These are phyloP conservation scores for Peromyscus californicus DNA, from an alignment of 2,113 vertebrate genomes.

Conservation along the genomic window DNA sequence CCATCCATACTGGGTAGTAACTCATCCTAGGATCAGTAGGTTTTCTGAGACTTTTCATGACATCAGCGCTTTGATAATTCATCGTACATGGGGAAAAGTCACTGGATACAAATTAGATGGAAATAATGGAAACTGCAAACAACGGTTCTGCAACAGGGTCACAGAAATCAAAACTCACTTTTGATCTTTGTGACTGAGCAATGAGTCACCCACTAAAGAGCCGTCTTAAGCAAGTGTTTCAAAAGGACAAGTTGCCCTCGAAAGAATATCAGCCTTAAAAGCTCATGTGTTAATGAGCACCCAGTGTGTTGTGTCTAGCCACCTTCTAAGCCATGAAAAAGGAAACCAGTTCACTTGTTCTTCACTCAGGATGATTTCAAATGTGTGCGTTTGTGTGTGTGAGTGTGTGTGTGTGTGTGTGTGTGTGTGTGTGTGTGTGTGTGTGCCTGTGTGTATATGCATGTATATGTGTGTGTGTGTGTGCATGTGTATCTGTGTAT, in stretches of 20 bases:
- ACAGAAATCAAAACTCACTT: slow-evolving; percentile 3
- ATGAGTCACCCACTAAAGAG: neutral
- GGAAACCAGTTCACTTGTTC: neutral
- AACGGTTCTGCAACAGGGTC: neutral
- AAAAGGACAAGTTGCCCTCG: neutral
- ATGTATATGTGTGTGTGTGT: neutral
- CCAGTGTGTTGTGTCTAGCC: neutral
- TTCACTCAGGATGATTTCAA: neutral
- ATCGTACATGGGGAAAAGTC: neutral
- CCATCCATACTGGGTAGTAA: neutral
- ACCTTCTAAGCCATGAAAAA: slow-evolving; percentile 3
- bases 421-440: no score
- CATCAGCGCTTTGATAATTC: neutral
- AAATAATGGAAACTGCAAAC: neutral
- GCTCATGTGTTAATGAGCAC: neutral
- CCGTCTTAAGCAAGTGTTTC: neutral
- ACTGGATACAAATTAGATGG: neutral
- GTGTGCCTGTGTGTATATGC: neutral
- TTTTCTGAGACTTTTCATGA: slow-evolving; percentile 4
- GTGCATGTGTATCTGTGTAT: neutral
- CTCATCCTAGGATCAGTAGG: neutral
- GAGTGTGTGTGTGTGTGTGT: neutral
- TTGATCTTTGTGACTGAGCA: neutral
- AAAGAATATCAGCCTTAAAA: slow-evolving; percentile 19
- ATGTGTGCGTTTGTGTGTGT: neutral